Evolutionary conservation across 2,888 invertebrate species (phyloP).

Genomic region (Tiliacea citrago): DNA sequence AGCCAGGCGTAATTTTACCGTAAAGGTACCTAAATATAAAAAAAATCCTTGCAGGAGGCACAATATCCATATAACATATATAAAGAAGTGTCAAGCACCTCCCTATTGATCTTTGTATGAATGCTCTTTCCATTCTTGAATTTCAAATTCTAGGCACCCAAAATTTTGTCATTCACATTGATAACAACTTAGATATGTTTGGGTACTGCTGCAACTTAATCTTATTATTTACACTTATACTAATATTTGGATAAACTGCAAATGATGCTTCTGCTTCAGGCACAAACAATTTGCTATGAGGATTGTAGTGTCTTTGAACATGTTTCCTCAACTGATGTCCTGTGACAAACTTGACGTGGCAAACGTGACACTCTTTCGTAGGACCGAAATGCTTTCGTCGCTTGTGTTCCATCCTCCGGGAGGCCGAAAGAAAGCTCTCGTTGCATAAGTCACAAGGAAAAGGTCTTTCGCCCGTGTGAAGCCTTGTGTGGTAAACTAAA

Average conservation of each 20-base stretch:
- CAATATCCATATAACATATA: no score
- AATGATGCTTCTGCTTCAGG: constrained; percentile 50
- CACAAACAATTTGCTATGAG: constrained; percentile 82
- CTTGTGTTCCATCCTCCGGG: constrained; percentile 82
- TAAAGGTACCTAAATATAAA: not conserved
- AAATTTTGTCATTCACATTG: constrained; percentile 38
- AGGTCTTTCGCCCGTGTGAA: constrained; percentile 85
- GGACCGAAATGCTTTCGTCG: constrained; percentile 82
- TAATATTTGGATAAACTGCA: constrained; percentile 34
- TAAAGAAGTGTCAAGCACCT: not conserved
- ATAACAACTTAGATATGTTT: constrained; percentile 58
- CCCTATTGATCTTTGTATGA: not conserved
- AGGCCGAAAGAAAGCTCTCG: constrained; percentile 83
- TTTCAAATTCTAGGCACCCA: not conserved
- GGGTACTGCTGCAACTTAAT: constrained; percentile 55
- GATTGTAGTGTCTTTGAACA: constrained; percentile 80
- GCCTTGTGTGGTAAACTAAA: constrained; percentile 80
- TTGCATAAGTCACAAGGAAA: constrained; percentile 82
- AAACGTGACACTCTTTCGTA: constrained; percentile 78
- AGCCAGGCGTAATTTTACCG: not conserved
- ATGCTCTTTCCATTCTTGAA: not conserved
- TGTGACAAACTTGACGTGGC: constrained; percentile 80
- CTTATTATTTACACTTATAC: constrained; percentile 45
- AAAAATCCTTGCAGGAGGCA: not conserved
- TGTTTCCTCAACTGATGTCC: constrained; percentile 77